phyloP scores from a whole-genome alignment of 2,888 invertebrate species.

The Andricus quercusramuli region DNA sequence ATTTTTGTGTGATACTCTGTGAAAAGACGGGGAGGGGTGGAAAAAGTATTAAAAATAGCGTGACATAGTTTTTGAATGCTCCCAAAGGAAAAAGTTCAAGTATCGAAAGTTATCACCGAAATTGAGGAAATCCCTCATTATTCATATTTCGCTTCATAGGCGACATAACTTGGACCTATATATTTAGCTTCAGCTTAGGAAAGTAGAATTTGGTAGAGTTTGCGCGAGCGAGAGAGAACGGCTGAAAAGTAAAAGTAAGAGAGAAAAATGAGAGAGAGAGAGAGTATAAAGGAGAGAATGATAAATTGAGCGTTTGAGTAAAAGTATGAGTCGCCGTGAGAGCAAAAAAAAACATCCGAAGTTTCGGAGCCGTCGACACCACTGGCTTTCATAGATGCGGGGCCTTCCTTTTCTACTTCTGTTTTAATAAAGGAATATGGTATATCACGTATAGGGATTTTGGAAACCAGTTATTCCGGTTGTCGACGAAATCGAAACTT shows the following conservation, averaged over 20 bases:
- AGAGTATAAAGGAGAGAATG: slow-evolving; percentile 24
- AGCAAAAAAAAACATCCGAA: slow-evolving; percentile 7
- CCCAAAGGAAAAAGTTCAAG: neutral
- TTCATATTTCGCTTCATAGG: slow-evolving; percentile 37
- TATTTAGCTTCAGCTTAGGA: slow-evolving; percentile 22
- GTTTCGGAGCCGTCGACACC: slow-evolving; percentile 34
- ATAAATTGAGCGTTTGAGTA: neutral
- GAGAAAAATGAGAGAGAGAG: neutral
- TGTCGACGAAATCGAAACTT: slow-evolving; percentile 15
- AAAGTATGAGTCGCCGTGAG: slow-evolving; percentile 17
- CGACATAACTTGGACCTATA: slow-evolving; percentile 18
- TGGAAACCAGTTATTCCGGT: neutral
- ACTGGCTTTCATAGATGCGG: neutral
- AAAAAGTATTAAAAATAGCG: too few species aligned
- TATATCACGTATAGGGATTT: neutral
- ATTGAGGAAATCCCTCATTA: slow-evolving; percentile 5
- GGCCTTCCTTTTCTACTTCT: neutral
- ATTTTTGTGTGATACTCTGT: too few species aligned
- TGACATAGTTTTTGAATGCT: too few species aligned
- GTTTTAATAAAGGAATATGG: neutral
- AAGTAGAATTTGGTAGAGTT: slow-evolving; percentile 24
- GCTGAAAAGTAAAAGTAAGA: neutral
- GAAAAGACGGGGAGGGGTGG: too few species aligned
- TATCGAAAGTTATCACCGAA: neutral
- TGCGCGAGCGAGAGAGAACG: slow-evolving; percentile 14